phyloP scores from a whole-genome alignment of 2,797 vertebrate genomes.

The Cryptoblepharus egeriae region DNA sequence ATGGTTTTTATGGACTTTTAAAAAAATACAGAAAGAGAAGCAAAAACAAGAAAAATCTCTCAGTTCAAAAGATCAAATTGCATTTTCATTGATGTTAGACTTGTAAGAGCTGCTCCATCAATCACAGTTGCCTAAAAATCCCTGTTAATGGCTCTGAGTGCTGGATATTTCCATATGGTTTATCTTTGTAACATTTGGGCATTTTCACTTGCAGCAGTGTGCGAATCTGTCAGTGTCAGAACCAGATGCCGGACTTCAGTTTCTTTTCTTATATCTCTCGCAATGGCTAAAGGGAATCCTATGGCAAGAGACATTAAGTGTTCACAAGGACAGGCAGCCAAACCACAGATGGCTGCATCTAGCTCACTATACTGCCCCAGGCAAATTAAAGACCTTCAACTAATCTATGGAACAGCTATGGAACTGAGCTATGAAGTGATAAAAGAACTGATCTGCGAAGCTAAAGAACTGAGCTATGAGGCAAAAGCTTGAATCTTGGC shows the following conservation, averaged over 20 bases:
- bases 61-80: conserved; percentile 83
- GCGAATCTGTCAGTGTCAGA: conserved; percentile 78
- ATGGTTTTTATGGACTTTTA: conserved; percentile 67
- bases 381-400: not conserved
- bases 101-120: conserved; percentile 80
- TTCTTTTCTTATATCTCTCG: conserved; percentile 41
- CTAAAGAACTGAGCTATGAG: no score
- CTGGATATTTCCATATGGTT: conserved; percentile 78
- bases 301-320: not conserved
- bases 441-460: no score
- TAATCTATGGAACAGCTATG: not conserved
- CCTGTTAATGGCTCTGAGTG: conserved; percentile 75
- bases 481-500: no score
- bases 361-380: not conserved
- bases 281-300: conserved; percentile 29
- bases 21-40: conserved; percentile 71
- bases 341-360: not conserved
- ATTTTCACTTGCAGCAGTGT: conserved; percentile 71
- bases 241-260: conserved; percentile 42
- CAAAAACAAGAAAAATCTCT: conserved; percentile 50
- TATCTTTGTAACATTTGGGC: conserved; percentile 81
- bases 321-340: not conserved
- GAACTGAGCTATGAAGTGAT: no score
- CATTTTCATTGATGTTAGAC: conserved; percentile 83
- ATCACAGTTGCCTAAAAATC: conserved; percentile 81